These are phyloP conservation scores for Phataginus tetradactyla DNA, from an alignment of 2,797 vertebrate species.

Conservation along the genomic window DNA sequence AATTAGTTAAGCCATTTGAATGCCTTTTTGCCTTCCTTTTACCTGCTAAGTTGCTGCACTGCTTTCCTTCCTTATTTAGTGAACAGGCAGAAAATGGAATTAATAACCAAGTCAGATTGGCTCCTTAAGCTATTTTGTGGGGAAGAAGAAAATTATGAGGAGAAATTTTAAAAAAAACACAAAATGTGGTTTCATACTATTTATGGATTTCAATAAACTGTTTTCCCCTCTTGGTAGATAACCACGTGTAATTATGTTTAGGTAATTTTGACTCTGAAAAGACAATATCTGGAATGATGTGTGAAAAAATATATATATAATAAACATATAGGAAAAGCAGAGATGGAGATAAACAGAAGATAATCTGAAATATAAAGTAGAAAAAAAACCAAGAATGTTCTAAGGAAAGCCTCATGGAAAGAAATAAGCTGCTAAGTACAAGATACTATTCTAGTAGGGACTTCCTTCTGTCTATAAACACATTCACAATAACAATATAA, in stretches of 20 bases:
- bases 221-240: conserved; percentile 3
- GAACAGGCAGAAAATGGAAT: background rate
- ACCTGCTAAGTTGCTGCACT: background rate
- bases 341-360: background rate
- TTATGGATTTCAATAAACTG: conserved; percentile 6
- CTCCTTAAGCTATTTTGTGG: conserved; percentile 21
- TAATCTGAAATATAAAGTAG: conserved; percentile 2
- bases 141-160: background rate
- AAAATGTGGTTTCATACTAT: background rate
- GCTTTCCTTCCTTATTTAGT: conserved; percentile 6
- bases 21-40: background rate
- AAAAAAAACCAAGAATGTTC: conserved; percentile 42
- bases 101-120: background rate
- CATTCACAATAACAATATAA: conserved; percentile 29
- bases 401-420: conserved; percentile 29
- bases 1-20: background rate
- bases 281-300: background rate
- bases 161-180: background rate
- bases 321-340: background rate
- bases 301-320: background rate
- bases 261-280: conserved; percentile 25
- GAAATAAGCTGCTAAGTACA: conserved; percentile 30
- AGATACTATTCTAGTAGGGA: background rate
- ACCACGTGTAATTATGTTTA: background rate
- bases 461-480: background rate